Percentiles rank a stretch among this genome's conserved stretches.
Conservation (phyloP, 2,888 invertebrate genomes). For the Caenorhabditis parvicauda region DNA sequence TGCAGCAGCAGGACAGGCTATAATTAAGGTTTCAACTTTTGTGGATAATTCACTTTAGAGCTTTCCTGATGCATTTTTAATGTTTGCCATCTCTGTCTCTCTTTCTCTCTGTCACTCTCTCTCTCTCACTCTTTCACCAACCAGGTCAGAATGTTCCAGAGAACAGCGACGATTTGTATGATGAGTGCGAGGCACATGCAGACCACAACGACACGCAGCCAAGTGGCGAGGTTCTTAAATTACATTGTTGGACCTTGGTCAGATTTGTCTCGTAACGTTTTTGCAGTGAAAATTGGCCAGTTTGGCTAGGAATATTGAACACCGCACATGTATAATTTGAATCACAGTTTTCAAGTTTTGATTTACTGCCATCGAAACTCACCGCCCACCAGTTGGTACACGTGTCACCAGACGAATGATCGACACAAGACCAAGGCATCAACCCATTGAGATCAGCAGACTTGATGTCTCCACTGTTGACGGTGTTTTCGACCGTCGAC, state of each 20-base stretch:
- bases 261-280: not conserved
- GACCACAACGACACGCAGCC: constrained; percentile 28
- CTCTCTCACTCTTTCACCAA: constrained; percentile 7
- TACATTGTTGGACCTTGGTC: too few species aligned
- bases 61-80: not conserved
- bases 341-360: too few species aligned
- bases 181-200: constrained; percentile 34
- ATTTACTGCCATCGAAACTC: too few species aligned
- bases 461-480: too few species aligned
- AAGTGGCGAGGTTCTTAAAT: constrained; percentile 28
- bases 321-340: too few species aligned
- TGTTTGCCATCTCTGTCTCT: too few species aligned
- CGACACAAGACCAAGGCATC: constrained; percentile 29
- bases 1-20: constrained; percentile 37
- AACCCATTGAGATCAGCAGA: constrained; percentile 13
- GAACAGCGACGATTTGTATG: constrained; percentile 22
- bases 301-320: too few species aligned
- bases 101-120: too few species aligned
- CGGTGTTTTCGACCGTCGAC: not conserved
- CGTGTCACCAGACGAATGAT: constrained; percentile 5
- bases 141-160: constrained; percentile 36
- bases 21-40: not conserved
- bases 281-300: not conserved
- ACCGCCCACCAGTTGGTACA: constrained; percentile 28
- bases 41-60: not conserved